Base-by-base conservation (phyloP, 1,140 invertebrate species). In the Scaptomyza montana region DNA sequence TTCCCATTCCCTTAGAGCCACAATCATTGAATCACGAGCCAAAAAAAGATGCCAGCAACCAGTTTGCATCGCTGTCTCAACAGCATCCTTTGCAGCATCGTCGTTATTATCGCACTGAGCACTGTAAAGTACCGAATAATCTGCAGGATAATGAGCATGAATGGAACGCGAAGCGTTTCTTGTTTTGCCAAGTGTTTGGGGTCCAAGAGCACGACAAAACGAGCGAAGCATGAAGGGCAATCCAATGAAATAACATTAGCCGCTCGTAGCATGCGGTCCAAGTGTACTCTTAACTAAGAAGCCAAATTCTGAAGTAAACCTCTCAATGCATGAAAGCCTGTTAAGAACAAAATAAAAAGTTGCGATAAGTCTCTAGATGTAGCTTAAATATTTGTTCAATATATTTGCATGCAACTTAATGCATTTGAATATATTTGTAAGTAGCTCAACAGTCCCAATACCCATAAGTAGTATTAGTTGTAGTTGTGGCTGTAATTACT, bases 81-180 rank as follows among this genome's bases (percentile, higher is more conserved):
- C 30, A 54, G 36, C n/a, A 74, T 85, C 81, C 77, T 85, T 80
- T 80, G 49, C 59, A 66, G 63, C 72, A 80, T 74, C 81, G 68
- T 72, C 82, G 81, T 85, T 85, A 85, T 80, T 86, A 86, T 85
- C 78, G 82, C 78, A 86, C 70, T 85, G 81, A 86, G 84, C 70
- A 79, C 74, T 81, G 66, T 72, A 87, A 86, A 85, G 81, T 75
- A 85, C 82, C 82, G 82, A 85, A 85, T 85, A 85, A 85, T 85
- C 81, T 85, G 78, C 81, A 85, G 81, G 78, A 85, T 85, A 85
- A 85, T 85, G 81, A 85, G 81, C 81, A 85, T 69, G 81, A 75
- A 85, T 80, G 74, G 74, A 80, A 86, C 81, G 70, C 72, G 77
- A 80, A 69, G 72, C 72, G 61, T 75, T 77, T 75, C 61, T 66